Evolutionary conservation across 2,888 invertebrate genomes (phyloP).

Genomic region (Xylophagus ater): DNA sequence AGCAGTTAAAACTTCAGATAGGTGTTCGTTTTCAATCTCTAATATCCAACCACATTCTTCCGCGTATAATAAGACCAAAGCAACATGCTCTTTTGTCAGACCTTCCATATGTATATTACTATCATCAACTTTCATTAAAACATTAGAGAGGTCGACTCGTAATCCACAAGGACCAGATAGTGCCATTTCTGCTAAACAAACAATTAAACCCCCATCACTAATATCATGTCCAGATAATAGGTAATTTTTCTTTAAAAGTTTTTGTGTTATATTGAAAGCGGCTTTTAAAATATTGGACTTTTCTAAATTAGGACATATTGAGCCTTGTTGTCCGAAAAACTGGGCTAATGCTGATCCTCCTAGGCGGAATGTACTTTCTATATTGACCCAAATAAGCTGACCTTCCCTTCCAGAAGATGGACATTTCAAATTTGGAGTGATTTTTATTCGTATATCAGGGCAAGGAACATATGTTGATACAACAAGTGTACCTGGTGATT

Average conservation of each 20-base stretch:
- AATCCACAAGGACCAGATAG: slow-evolving; percentile 83
- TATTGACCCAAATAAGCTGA: slow-evolving; percentile 64
- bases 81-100: slow-evolving; percentile 38
- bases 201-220: slow-evolving; percentile 91
- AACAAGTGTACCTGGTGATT: slow-evolving; percentile 81
- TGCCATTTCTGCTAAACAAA: slow-evolving; percentile 89
- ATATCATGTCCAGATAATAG: slow-evolving; percentile 81
- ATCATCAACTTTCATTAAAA: slow-evolving; percentile 31
- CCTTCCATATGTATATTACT: too few relatives aligned
- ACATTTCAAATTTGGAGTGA: slow-evolving; percentile 85
- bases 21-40: slow-evolving; percentile 51
- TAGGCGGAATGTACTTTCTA: slow-evolving; percentile 63
- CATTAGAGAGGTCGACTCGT: slow-evolving; percentile 41
- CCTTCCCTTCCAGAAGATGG: slow-evolving; percentile 50
- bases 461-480: slow-evolving; percentile 95
- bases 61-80: slow-evolving; percentile 61
- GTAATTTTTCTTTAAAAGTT: slow-evolving; percentile 51
- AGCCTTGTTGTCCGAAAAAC: slow-evolving; percentile 74
- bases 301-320: slow-evolving; percentile 69
- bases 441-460: slow-evolving; percentile 70
- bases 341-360: slow-evolving; percentile 93
- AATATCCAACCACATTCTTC: slow-evolving; percentile 82
- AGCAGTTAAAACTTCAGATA: slow-evolving; percentile 47
- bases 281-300: slow-evolving; percentile 52
- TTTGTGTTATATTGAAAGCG: slow-evolving; percentile 76